Evolutionary conservation across 2,888 invertebrate species (phyloP).

Genomic region (Dromius quadrimaculatus): DNA sequence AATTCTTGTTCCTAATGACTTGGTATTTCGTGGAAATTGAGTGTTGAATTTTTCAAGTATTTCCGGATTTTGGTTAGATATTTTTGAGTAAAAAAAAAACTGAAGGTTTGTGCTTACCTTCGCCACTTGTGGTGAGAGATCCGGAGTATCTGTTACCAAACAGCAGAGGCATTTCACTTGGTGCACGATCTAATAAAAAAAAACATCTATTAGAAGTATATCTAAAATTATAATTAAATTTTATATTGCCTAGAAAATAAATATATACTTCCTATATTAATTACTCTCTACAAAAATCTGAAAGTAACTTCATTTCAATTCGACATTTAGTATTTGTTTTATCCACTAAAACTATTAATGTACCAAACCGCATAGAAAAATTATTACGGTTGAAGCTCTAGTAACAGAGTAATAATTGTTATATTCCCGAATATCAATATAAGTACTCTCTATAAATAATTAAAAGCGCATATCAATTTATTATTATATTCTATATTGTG

Average conservation of each 20-base stretch:
- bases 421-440: too few species aligned
- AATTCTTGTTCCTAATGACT: not conserved
- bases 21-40: conserved; percentile 9
- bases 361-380: too few species aligned
- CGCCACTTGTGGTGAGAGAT: conserved; percentile 86
- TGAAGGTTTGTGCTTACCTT: conserved; percentile 73
- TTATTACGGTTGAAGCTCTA: too few species aligned
- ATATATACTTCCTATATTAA: too few species aligned
- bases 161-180: conserved; percentile 75
- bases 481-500: too few species aligned
- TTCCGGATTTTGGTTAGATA: conserved; percentile 32
- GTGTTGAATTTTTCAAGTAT: conserved; percentile 18
- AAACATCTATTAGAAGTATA: not conserved
- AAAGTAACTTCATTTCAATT: too few species aligned
- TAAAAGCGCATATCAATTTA: too few species aligned
- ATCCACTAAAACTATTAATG: too few species aligned
- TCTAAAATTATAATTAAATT: not conserved
- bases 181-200: conserved; percentile 72
- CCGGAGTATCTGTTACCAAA: conserved; percentile 77
- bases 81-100: not conserved
- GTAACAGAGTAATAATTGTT: too few species aligned
- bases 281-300: too few species aligned
- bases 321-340: too few species aligned
- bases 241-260: not conserved
- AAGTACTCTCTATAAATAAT: too few species aligned